phyloP scores from a whole-genome alignment of 2,888 invertebrate genomes.

The Xestoiulus laeticollis region DNA sequence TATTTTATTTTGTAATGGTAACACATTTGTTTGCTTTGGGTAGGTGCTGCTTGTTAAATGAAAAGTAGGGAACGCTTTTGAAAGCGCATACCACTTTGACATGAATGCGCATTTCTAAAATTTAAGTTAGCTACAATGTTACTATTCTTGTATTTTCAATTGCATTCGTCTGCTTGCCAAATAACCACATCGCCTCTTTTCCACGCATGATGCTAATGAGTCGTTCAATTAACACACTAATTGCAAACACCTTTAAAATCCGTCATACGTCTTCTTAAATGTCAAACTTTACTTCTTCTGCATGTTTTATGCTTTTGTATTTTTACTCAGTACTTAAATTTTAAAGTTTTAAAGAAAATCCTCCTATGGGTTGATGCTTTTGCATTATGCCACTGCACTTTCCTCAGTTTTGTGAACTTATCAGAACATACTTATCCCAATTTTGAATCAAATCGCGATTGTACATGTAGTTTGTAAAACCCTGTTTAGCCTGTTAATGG shows the following conservation, averaged over 20 bases:
- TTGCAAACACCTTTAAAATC: not conserved
- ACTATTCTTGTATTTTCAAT: not conserved
- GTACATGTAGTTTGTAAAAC: too few relatives aligned
- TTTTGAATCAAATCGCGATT: too few relatives aligned
- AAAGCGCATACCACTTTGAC: conserved; percentile 52
- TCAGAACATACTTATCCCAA: too few relatives aligned
- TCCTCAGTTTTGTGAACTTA: too few relatives aligned
- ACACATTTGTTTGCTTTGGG: too few relatives aligned
- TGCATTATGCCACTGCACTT: too few relatives aligned
- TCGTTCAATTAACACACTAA: conserved; percentile 13
- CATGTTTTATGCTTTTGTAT: conserved; percentile 21
- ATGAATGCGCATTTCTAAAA: not conserved
- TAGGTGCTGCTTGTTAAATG: conserved; percentile 50
- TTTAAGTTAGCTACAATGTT: not conserved
- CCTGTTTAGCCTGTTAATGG: too few relatives aligned
- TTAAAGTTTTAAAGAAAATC: not conserved
- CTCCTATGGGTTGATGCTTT: too few relatives aligned
- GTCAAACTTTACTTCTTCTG: not conserved
- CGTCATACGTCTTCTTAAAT: not conserved
- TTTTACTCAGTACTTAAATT: not conserved
- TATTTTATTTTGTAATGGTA: too few relatives aligned
- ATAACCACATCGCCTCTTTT: not conserved
- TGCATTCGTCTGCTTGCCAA: not conserved
- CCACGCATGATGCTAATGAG: not conserved
- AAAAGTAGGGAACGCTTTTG: conserved; percentile 52